Base-by-base conservation (phyloP, 2,113 vertebrate genomes). In the Chelonoidis abingdonii region DNA sequence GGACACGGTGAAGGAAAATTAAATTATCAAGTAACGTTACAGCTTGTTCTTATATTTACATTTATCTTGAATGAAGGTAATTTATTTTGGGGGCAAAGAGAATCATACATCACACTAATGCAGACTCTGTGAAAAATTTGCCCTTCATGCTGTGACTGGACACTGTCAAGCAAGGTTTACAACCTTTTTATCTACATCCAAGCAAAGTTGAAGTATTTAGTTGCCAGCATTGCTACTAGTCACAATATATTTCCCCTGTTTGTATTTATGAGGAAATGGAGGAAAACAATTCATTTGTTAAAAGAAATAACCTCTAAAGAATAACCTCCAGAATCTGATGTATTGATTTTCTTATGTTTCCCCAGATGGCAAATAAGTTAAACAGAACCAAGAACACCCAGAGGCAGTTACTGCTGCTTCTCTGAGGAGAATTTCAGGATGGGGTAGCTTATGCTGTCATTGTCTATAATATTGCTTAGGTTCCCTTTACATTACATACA, bases 31-130 rank as follows among this genome's bases (percentile, higher is more conserved):
- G 76, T 93, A 97, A 93, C 83, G 92, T 94, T 97, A 91, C 29
- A 95, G 83, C 89, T 97, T 97, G 52, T 96, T 97, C 81, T 96
- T 97, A 94, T 98, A 98, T 98, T 98, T 98, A 97, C 86, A 98
- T 98, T 97, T 97, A 96, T 98, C 94, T 95, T 93, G 84, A 94
- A 97, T 96, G 93, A 94, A 97, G 54, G 87, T 96, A 95, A 97
- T 97, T 98, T 97, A 95, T 72, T 93, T 75, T 27, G 75, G 69
- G 38, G 24, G 16, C 19, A 95, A 89, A 95, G 59, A 96, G 90
- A 97, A 90, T 41, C 76, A 97, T 97, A 95, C 16, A 98, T 97
- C 94, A 96, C 52, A 88, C 86, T 97, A 97, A 97, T 95, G 95
- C 54, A 95, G 86, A 90, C 82, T 85, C 44, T 83, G 84, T 97